Evolutionary conservation across 2,797 vertebrate species (phyloP), one percentile per base, ranked within the genome.

Genomic region (Enteromius viviparus): DNA sequence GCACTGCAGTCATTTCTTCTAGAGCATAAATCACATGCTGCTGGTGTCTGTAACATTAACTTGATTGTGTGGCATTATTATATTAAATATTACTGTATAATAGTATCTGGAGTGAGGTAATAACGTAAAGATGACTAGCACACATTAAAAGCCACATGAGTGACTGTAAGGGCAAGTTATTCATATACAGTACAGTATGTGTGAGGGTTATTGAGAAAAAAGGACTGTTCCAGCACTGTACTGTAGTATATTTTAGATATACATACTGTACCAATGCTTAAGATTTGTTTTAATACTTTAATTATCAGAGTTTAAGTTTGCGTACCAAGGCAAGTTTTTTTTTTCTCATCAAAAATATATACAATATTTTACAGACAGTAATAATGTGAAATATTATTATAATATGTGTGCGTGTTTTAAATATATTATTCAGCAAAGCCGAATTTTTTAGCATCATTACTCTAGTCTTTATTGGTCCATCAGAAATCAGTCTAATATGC

Each of bases 31-130:
- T 70, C 40, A 29, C 68, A 47, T 17, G 23, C 42, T 47, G 23
- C 14, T 70, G 40, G 68, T 70, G 14, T 70, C 42, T 47, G 68
- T 47, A 47, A 47, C 14, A 47, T 45, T 71, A 10, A 26, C 5
- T 14, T 10, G n/a, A 42, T 23, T 17, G 23, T 47, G 23, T 47
- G 14, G 0, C 11, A 17, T 29, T 70, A 26, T 47, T 71, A 49
- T 71, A 49, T 71, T 29, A 19, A 49, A 71, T 71, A 47, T 70
- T 47, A 42, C n/a, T 15, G 34, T 70, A 23, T 45, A 70, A 70
- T 70, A 23, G 6, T 70, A 15, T 45, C n/a, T 70, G 40, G 5
- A 70, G 40, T 47, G 68, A 26, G 42, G 68, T 26, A 70, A 70
- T 70, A 15, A 70, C 15, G 6, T 47, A 29, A 26, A 70, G 6